Base-by-base conservation (phyloP, 2,888 invertebrate genomes). In the Pomacea canaliculata region DNA sequence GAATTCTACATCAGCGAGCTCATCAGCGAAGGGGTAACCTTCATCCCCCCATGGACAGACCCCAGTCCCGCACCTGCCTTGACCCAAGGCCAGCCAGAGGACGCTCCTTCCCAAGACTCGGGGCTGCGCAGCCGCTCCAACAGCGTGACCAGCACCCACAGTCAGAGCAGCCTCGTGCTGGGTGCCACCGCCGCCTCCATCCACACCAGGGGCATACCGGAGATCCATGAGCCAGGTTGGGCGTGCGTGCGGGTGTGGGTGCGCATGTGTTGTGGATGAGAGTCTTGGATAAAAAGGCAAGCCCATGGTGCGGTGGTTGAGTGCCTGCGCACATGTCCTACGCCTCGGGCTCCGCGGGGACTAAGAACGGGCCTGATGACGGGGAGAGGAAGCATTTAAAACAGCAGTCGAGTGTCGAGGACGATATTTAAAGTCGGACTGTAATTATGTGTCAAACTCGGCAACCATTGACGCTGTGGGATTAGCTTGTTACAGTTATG, bases 1-100 rank as follows among this genome's bases (percentile, higher is more conserved):
- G 97, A 98, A 90, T 94, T 93, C 90, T 97, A 97, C 91, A 94
- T 98, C 89, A 93, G 93, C 78, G 94, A 96, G 88, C 92, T 98
- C 73, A 92, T 93, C 84, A 93, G 93, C 51, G 95, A 95, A 83
- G 97, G 96, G 2, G 92, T 96, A 48, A 93, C 92, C 8, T 92
- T 93, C 72, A 93, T 95, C 71, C 91, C 92, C 65, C 93, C 93
- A 0, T 96, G 95, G 95, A 83, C 84, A 65, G 79, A 78, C 63
- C 75, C 79, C 23, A 76, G 73, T 49, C 79, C 81, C 10, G 68
- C 65, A n/a, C 66, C 63, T 8, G 67, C 70, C 19, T 62, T 19
- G 10, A 56, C 70, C 7, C 73, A 76, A 46, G 67, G 69, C 18
- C 12, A 37, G 12, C 72, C 79, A 10, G 85, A 85, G 71, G 85